Evolutionary conservation across 2,888 invertebrate species (phyloP).

Genomic region (Hydraecia micacea): DNA sequence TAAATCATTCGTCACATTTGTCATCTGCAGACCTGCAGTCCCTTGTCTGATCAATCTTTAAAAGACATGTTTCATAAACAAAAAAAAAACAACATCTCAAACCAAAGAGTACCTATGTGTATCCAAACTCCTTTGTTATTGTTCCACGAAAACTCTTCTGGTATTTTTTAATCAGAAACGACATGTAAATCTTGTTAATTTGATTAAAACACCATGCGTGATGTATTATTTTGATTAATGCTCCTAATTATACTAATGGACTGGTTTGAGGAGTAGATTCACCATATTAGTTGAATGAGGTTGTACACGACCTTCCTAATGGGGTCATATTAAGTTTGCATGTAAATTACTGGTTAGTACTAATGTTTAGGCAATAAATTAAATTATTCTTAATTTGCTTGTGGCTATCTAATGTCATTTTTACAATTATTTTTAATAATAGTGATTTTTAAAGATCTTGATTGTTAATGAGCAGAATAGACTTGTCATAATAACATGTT

Average conservation of each 20-base stretch:
- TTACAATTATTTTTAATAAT: conserved; percentile 21
- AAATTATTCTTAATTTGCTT: conserved; percentile 13
- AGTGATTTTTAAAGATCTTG: conserved; percentile 8
- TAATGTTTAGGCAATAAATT: conserved; percentile 17
- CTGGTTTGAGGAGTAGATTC: conserved; percentile 20
- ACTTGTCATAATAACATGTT: neutral
- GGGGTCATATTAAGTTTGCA: conserved; percentile 23
- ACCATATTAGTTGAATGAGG: conserved; percentile 27
- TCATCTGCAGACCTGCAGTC: neutral
- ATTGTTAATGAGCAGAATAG: conserved; percentile 4
- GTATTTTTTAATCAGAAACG: conserved; percentile 13
- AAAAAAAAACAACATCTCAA: neutral
- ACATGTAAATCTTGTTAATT: conserved; percentile 23
- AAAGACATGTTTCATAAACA: neutral
- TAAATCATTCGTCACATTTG: neutral
- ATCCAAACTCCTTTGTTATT: conserved; percentile 6
- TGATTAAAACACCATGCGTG: conserved; percentile 30
- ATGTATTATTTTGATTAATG: conserved; percentile 25
- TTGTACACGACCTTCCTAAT: conserved; percentile 18
- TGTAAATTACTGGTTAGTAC: neutral
- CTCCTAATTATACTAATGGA: conserved; percentile 46
- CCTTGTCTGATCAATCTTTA: neutral
- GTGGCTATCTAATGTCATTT: conserved; percentile 12
- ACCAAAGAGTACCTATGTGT: neutral
- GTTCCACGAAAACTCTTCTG: neutral